Conservation (phyloP, 2,113 vertebrate species). For the Bettongia penicillata region DNA sequence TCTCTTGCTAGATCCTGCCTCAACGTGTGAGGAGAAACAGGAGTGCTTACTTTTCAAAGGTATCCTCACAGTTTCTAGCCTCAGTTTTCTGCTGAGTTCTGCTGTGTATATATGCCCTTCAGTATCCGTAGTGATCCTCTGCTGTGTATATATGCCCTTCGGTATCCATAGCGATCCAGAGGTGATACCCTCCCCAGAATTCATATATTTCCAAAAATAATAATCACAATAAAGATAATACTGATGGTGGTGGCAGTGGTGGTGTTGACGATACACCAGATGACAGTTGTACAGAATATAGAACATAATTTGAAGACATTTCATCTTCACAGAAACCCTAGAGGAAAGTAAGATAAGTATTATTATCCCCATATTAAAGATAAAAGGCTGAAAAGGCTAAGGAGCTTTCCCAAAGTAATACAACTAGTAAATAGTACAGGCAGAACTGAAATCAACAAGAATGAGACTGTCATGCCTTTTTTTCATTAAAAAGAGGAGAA, state of each 20-base stretch:
- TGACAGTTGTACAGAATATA: not conserved
- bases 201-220: not conserved
- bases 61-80: not conserved
- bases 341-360: not conserved
- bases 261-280: not conserved
- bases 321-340: not conserved
- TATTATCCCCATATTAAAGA: not conserved
- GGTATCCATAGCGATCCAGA: not conserved
- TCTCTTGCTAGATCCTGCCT: not conserved
- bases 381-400: not conserved
- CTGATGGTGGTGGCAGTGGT: not conserved
- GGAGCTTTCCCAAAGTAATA: not conserved
- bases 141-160: not conserved
- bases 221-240: not conserved
- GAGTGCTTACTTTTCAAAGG: not conserved
- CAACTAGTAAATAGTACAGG: not conserved
- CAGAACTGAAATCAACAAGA: not conserved
- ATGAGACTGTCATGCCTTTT: not conserved
- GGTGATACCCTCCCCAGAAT: not conserved
- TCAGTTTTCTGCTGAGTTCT: not conserved
- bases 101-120: not conserved
- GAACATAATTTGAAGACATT: not conserved
- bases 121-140: not conserved
- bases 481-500: not conserved
- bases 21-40: not conserved